These are phyloP conservation scores for Dynastes grantii DNA, from an alignment of 2,888 invertebrate genomes.

Conservation along the genomic window DNA sequence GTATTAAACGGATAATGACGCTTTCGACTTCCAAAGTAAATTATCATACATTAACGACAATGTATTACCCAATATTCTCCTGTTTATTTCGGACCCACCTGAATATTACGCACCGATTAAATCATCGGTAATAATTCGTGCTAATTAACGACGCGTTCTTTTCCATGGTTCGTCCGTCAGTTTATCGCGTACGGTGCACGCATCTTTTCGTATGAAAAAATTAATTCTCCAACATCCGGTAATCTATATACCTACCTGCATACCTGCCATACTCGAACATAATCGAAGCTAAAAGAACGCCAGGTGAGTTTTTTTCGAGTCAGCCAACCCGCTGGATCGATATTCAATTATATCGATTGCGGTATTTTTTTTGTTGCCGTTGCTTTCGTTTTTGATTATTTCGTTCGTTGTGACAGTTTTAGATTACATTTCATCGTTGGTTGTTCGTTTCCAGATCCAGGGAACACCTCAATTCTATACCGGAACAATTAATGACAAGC, in stretches of 20 bases:
- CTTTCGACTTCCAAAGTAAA: conserved; percentile 14
- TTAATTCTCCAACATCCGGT: too few species aligned
- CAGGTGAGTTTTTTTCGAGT: not conserved
- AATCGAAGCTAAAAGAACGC: not conserved
- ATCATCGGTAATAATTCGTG: conserved; percentile 16
- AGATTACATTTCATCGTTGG: not conserved
- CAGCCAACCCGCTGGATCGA: not conserved
- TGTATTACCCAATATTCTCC: not conserved
- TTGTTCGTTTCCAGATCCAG: conserved; percentile 1
- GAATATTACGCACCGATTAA: conserved; percentile 10
- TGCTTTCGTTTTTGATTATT: not conserved
- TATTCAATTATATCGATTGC: not conserved
- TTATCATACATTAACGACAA: conserved; percentile 29
- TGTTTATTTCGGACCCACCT: not conserved
- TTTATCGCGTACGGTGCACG: not conserved
- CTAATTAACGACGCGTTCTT: not conserved
- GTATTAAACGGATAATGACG: not conserved
- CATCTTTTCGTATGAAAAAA: not conserved
- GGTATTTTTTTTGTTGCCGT: too few species aligned
- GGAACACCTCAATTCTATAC: not conserved
- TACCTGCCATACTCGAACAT: too few species aligned
- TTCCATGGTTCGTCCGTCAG: not conserved
- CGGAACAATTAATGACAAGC: conserved; percentile 17
- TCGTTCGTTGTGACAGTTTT: not conserved
- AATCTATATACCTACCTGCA: too few species aligned